These are phyloP conservation scores for Tipula confusa DNA, from an alignment of 2,888 invertebrate species.

Conservation along the genomic window DNA sequence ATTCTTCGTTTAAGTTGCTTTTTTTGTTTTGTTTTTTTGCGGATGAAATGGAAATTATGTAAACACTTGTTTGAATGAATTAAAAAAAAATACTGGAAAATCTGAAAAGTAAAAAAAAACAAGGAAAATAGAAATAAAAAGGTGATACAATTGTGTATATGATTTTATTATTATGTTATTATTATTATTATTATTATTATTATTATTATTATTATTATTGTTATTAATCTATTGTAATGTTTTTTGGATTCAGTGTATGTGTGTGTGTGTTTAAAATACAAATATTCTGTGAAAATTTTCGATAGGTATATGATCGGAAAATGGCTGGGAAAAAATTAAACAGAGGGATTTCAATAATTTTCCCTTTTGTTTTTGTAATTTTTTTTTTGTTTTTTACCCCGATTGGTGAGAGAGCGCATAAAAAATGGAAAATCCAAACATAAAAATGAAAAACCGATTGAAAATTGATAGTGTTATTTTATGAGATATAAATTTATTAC, in stretches of 20 bases:
- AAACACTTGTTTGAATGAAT: slow-evolving; percentile 31
- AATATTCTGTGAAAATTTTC: neutral
- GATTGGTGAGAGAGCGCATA: neutral
- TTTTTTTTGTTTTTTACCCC: neutral
- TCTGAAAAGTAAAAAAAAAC: neutral
- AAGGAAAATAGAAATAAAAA: neutral
- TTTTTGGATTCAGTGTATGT: neutral
- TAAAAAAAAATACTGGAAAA: slow-evolving; percentile 21
- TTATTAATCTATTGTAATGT: neutral
- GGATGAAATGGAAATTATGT: slow-evolving; percentile 28
- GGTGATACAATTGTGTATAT: neutral
- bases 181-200: neutral
- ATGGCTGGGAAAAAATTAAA: neutral
- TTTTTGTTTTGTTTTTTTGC: neutral
- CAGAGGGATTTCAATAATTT: neutral
- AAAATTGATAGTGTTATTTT: slow-evolving; percentile 6
- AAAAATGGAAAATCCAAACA: neutral
- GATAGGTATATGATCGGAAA: neutral
- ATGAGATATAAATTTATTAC: slow-evolving; percentile 12
- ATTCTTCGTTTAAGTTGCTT: neutral
- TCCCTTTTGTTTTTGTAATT: neutral
- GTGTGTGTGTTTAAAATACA: neutral
- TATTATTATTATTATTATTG: neutral
- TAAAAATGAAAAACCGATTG: slow-evolving; percentile 20
- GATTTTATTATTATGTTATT: neutral